phyloP scores from a whole-genome alignment of 2,797 vertebrate genomes.

The Mustela erminea region DNA sequence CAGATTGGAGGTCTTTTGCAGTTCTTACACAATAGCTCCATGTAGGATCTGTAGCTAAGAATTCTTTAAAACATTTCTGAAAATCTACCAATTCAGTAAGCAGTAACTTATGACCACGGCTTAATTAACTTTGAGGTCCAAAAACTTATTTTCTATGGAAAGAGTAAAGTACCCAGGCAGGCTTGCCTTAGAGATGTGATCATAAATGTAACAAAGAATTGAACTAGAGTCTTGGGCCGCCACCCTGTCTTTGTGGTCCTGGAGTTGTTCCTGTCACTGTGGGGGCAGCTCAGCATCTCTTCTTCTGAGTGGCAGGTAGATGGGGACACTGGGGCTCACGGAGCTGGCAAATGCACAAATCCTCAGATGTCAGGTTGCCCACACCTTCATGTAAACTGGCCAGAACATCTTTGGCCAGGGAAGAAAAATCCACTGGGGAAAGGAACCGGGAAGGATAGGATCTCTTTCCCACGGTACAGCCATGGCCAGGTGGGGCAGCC shows the following conservation, averaged over 20 bases:
- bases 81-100: not conserved
- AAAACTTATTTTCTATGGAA: slow-evolving; percentile 24
- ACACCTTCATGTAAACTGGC: not conserved
- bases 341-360: not conserved
- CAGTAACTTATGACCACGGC: not conserved
- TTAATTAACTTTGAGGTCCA: slow-evolving; percentile 42
- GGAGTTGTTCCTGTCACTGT: not conserved
- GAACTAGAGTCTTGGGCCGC: not conserved
- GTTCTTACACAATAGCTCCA: not conserved
- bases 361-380: not conserved
- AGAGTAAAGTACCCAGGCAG: not conserved
- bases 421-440: not conserved
- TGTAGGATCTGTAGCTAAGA: not conserved
- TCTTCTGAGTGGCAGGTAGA: not conserved
- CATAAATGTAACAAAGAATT: not conserved
- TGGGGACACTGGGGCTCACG: not conserved
- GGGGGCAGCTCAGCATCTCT: not conserved
- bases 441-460: not conserved
- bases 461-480: not conserved
- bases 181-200: not conserved
- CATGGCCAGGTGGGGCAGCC: not conserved
- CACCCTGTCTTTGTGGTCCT: not conserved
- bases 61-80: slow-evolving; percentile 42
- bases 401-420: not conserved
- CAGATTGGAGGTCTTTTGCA: not conserved